Base-by-base conservation (phyloP, 2,797 vertebrate species). In the Macroramphosus scolopax region DNA sequence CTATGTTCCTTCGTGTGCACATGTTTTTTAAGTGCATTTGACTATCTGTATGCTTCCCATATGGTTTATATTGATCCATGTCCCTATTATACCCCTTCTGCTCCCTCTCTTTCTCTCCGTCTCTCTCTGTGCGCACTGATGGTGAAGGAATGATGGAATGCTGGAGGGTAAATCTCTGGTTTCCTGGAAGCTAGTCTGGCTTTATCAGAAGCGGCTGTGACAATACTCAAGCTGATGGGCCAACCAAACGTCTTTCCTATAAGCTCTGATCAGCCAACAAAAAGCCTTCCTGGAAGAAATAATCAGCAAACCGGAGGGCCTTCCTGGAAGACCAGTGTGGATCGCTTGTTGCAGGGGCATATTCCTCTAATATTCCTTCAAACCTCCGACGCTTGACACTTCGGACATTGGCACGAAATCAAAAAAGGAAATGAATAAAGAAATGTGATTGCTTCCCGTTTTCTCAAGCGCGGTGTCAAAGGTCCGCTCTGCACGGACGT, bases 171-270 rank as follows among this genome's bases (percentile, higher is more conserved):
- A 83, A 81, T 83, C 84, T 84, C 77, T 71, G 77, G 79, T 86
- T 89, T 89, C 86, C 86, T 85, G 85, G 85, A 88, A 89, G 82
- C 77, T 68, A 69, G 71, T 78, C 68, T 47, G 71, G 54, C 72
- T 87, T 88, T 86, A 85, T 88, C 86, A 84, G 81, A 86, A 86
- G 80, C 82, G 83, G 83, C 84, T 86, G 86, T 88, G 84, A 88
- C 84, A 85, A 82, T 81, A 82, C 78, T 59, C 8, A 10, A 49
- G 49, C 72, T 82, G 84, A 83, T 78, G 72, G 77, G 71, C 78
- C 73, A 68, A 78, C 63, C 72, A 40, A 77, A 68, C 68, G 53
- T 63, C 75, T 85, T 75, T 80, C 63, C 79, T 81, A 72, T 64
- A 71, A 80, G 77, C 50, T n/a, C 63, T 48, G 42, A 83, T 75